Conservation (phyloP, 53 echinoderm and acorn worm genomes). For the Holothuria scabra region DNA sequence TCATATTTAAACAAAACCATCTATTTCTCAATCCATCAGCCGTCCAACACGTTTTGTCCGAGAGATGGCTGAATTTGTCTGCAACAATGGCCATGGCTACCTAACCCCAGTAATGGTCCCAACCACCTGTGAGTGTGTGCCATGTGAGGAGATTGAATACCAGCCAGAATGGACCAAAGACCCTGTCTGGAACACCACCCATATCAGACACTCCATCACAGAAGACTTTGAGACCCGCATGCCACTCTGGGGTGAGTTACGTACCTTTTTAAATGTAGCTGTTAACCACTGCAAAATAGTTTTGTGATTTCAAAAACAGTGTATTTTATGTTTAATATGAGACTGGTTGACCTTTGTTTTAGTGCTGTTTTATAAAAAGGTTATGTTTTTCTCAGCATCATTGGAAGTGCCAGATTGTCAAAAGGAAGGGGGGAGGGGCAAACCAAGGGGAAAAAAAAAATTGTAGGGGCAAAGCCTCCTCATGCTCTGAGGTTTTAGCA, state of each 20-base stretch:
- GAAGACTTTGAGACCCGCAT: neutral
- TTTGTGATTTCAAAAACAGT: no score
- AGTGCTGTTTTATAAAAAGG: no score
- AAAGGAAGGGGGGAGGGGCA: no score
- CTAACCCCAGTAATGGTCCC: constrained; percentile 75
- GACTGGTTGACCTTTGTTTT: no score
- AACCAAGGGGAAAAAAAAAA: no score
- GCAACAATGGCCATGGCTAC: constrained; percentile 83
- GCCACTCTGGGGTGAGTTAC: constrained; percentile 33
- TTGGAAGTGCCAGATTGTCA: no score
- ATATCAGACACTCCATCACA: constrained; percentile 45
- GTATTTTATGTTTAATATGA: no score
- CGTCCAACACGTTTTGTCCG: constrained; percentile 80
- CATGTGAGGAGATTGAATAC: constrained; percentile 82
- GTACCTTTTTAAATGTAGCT: neutral
- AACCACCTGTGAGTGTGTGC: constrained; percentile 83
- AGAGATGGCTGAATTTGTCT: constrained; percentile 87
- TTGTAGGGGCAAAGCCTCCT: no score
- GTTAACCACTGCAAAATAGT: no score
- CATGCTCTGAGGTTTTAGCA: no score
- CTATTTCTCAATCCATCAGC: constrained; percentile 43
- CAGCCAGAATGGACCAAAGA: constrained; percentile 75
- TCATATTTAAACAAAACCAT: neutral
- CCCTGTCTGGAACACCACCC: constrained; percentile 59
- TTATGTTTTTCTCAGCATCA: no score